Evolutionary conservation across 1,140 invertebrate species (phyloP), one percentile per base, ranked within the genome.

Genomic region (Temnothorax nylanderi): DNA sequence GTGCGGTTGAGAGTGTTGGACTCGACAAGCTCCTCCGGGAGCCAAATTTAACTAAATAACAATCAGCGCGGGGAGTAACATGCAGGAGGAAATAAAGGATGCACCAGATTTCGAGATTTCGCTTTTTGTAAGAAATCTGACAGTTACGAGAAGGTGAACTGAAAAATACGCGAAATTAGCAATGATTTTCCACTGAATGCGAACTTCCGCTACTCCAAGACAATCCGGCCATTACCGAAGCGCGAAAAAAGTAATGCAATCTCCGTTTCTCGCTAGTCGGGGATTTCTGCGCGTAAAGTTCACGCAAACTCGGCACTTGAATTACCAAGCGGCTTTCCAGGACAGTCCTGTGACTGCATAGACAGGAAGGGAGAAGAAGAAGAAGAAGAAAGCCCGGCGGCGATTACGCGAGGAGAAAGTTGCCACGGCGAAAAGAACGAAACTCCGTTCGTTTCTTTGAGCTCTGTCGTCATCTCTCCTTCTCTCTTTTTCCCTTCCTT

Each of bases 321-420:
- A 77, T 81, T 72, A 56, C 81, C 44, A 32, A 54, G 34, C 18
- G 34, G 47, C 64, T 81, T 81, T 54, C 64, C 65, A 81, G 49
- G 32, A 81, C 13, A 13, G 62, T 37, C 13, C 21, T 37, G 75
- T 37, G 47, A n/a, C 65, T 11, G 37, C 32, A 41, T 18, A 49
- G 13, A 49, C 0, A 69, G 69, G 85, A 74, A 84, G 62, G 37
- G 10, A 37, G 32, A 64, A 37, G 16, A 64, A 3, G 26, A 10
- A 62, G 89, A 89, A 77, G 86, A 84, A 88, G 88, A 90, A 91
- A 90, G 75, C 69, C 69, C 77, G 58, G 16, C 44, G 74, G 65
- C 75, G 88, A 88, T 93, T 93, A 90, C 88, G 91, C 91, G 91
- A 92, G 88, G 92, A 90, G 91, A 93, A 93, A 93, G 91, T 92